These are phyloP conservation scores for Callipepla squamata DNA, from an alignment of 2,113 vertebrate species.

Conservation along the genomic window DNA sequence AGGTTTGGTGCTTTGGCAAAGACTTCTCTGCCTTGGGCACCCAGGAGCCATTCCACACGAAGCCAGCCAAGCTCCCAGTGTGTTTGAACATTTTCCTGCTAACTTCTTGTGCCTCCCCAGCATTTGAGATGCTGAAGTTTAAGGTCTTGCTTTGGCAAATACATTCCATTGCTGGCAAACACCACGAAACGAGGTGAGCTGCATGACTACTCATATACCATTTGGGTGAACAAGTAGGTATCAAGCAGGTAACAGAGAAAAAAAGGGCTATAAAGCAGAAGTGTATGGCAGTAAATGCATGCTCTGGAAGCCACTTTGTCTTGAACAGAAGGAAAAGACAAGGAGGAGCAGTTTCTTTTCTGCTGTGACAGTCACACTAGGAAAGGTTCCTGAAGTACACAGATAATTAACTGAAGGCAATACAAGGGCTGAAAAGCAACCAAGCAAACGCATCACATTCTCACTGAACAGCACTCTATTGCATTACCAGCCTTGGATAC, in stretches of 20 bases:
- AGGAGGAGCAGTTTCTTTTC: not conserved
- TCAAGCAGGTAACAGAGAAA: not conserved
- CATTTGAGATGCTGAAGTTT: not conserved
- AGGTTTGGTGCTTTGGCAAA: not conserved
- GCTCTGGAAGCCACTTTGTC: accelerated
- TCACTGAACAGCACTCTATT: accelerated
- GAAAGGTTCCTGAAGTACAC: not conserved
- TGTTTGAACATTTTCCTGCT: not conserved
- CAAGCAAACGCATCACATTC: not conserved
- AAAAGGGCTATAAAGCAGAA: not conserved
- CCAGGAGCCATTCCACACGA: not conserved
- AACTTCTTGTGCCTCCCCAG: not conserved
- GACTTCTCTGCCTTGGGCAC: accelerated
- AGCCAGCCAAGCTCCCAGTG: accelerated
- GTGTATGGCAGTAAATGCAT: accelerated
- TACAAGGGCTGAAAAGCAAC: not conserved
- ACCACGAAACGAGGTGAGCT: accelerated
- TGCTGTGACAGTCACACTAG: not conserved
- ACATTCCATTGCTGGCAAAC: not conserved
- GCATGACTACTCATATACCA: too few species aligned
- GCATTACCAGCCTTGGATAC: not conserved
- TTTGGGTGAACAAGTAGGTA: not conserved
- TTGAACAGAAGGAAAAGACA: not conserved
- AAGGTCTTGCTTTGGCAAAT: not conserved
- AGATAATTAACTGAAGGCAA: not conserved